Base-by-base conservation (phyloP, 2,888 invertebrate genomes). In the Seira musarum region DNA sequence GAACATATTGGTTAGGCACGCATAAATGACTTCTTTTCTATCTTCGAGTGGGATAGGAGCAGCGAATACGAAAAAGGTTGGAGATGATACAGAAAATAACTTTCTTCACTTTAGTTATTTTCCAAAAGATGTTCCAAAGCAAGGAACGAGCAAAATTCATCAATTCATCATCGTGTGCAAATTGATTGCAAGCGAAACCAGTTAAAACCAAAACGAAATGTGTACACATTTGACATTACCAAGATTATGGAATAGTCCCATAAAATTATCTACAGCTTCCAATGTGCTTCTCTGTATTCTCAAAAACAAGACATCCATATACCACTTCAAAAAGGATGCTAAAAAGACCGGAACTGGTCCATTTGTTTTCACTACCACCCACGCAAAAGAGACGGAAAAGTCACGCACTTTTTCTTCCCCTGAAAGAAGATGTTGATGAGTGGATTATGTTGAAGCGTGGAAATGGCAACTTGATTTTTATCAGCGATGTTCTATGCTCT, bases 291-390 rank as follows among this genome's bases (percentile, higher is more conserved):
- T 49, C 49, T 49, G 6, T 49, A 3, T 49, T 49, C 49, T n/a
- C 15, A 8, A 49, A 49, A 49, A 49, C 40, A 49, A 49, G n/a
- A 49, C 49, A n/a, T 13, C n/a, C 57, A 57, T 57, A n/a, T n/a
- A n/a, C n/a, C n/a, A n/a, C n/a, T n/a, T n/a, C n/a, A n/a, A n/a
- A n/a, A n/a, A n/a, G n/a, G n/a, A n/a, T n/a, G n/a, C n/a, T n/a
- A 57, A 17, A 35, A 21, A 61, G 71, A 72, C 64, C 72, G 65
- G 72, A 72, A 72, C 72, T 65, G 19, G 60, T 60, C 60, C 60
- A 72, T 72, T 72, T 72, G 72, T 72, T 72, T 72, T 72, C 64
- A 72, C 72, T 64, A 17, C 49, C 72, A 22, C 72, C 72, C 72
- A 72, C 72, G 53, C 72, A 53, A 19, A 2, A 17, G 8, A 72